These are phyloP conservation scores for Drosophila baimaii DNA, from an alignment of 1,140 invertebrate genomes.

Conservation along the genomic window DNA sequence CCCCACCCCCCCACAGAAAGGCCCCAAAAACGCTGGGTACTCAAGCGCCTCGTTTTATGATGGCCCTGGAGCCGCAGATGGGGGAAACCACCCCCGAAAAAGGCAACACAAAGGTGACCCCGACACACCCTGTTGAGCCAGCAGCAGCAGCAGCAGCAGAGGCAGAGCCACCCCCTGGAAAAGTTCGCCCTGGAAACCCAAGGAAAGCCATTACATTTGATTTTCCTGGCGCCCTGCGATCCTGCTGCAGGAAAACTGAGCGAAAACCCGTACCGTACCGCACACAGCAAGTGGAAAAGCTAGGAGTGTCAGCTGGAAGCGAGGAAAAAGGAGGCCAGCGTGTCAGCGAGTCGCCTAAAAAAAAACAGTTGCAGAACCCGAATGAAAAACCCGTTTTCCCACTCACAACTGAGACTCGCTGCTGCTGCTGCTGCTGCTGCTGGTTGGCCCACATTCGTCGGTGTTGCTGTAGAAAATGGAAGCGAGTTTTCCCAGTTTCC, in stretches of 20 bases:
- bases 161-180: constrained; percentile 33
- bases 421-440: too few species aligned
- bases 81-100: constrained; percentile 37
- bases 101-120: constrained; percentile 50
- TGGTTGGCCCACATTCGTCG: constrained; percentile 67
- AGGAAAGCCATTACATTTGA: constrained; percentile 35
- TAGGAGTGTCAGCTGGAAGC: constrained; percentile 54
- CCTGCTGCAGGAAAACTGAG: constrained; percentile 31
- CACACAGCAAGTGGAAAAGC: constrained; percentile 51
- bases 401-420: constrained; percentile 23
- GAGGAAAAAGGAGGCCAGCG: constrained; percentile 72
- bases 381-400: constrained; percentile 72
- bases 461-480: constrained; percentile 46
- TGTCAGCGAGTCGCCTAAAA: constrained; percentile 60
- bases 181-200: constrained; percentile 30
- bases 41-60: constrained; percentile 33
- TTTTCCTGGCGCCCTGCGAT: constrained; percentile 26
- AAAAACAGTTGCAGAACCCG: constrained; percentile 61
- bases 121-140: constrained; percentile 48
- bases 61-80: neutral
- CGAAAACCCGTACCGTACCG: neutral
- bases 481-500: constrained; percentile 64
- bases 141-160: neutral
- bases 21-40: too few species aligned
- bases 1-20: neutral